phyloP scores from a whole-genome alignment of 1,140 invertebrate genomes.

The Popillia japonica region DNA sequence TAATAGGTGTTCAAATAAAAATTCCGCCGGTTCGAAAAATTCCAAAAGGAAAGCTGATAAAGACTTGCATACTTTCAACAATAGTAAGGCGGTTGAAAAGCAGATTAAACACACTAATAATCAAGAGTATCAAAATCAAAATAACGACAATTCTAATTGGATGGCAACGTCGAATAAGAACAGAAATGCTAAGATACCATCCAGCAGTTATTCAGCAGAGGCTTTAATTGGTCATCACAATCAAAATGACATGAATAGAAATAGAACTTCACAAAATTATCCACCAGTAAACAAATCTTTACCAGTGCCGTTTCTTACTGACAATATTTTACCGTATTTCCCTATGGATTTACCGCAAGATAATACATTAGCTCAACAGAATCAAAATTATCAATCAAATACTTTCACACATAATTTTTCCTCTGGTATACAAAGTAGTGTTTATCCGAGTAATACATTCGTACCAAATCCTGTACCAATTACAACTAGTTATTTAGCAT shows the following conservation, averaged over 20 bases:
- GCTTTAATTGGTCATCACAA: slow-evolving; percentile 64
- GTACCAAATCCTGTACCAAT: slow-evolving; percentile 49
- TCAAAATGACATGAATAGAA: slow-evolving; percentile 33
- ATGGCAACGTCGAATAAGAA: slow-evolving; percentile 37
- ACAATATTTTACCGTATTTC: slow-evolving; percentile 55
- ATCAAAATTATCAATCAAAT: slow-evolving; percentile 50
- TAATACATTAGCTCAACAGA: slow-evolving; percentile 50
- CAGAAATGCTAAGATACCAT: slow-evolving; percentile 44
- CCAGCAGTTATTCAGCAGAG: slow-evolving; percentile 69
- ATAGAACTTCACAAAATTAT: slow-evolving; percentile 54
- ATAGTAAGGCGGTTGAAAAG: background rate
- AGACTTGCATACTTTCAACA: slow-evolving; percentile 40
- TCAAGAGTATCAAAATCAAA: slow-evolving; percentile 11
- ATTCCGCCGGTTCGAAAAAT: slow-evolving; percentile 39
- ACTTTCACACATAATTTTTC: slow-evolving; percentile 50
- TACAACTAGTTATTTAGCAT: slow-evolving; percentile 51
- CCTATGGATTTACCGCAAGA: slow-evolving; percentile 52
- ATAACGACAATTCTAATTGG: slow-evolving; percentile 14
- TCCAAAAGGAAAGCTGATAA: slow-evolving; percentile 41
- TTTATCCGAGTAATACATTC: slow-evolving; percentile 50
- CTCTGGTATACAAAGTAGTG: slow-evolving; percentile 50
- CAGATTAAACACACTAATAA: slow-evolving; percentile 33
- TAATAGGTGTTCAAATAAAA: slow-evolving; percentile 44
- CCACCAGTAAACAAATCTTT: slow-evolving; percentile 47
- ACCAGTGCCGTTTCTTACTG: slow-evolving; percentile 50